phyloP scores from a whole-genome alignment of 2,113 vertebrate species.

The Macheiramphus alcinus region DNA sequence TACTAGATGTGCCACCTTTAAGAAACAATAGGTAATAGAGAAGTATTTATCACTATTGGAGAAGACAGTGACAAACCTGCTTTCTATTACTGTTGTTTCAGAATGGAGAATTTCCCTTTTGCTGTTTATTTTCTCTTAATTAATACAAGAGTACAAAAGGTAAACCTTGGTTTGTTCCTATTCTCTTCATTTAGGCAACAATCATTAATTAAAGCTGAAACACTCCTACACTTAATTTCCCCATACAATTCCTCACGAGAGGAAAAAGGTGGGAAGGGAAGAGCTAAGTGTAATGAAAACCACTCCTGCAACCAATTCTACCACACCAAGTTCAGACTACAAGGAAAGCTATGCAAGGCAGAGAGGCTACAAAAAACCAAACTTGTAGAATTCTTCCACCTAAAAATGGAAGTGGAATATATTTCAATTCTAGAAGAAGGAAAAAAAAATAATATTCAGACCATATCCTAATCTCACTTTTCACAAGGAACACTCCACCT shows the following conservation, averaged over 20 bases:
- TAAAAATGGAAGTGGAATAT: background rate
- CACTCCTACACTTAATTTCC: background rate
- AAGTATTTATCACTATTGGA: background rate
- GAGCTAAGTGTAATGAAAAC: background rate
- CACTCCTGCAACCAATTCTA: background rate
- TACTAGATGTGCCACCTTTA: background rate
- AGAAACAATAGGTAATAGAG: background rate
- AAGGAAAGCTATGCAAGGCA: background rate
- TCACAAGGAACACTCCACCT: background rate
- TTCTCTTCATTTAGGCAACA: background rate
- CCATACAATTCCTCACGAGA: background rate
- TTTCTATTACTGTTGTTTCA: background rate
- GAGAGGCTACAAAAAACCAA: background rate
- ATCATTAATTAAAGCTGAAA: background rate
- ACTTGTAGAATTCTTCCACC: background rate
- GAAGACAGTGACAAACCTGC: background rate
- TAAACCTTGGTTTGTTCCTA: background rate
- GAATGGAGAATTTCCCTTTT: background rate
- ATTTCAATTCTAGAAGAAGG: background rate
- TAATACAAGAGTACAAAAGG: background rate
- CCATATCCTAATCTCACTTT: background rate
- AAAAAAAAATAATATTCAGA: background rate
- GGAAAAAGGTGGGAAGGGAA: background rate
- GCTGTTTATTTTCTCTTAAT: background rate
- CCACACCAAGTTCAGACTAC: background rate